Evolutionary conservation across 1,140 invertebrate species (phyloP).

Genomic region (Drosophila tropicalis): DNA sequence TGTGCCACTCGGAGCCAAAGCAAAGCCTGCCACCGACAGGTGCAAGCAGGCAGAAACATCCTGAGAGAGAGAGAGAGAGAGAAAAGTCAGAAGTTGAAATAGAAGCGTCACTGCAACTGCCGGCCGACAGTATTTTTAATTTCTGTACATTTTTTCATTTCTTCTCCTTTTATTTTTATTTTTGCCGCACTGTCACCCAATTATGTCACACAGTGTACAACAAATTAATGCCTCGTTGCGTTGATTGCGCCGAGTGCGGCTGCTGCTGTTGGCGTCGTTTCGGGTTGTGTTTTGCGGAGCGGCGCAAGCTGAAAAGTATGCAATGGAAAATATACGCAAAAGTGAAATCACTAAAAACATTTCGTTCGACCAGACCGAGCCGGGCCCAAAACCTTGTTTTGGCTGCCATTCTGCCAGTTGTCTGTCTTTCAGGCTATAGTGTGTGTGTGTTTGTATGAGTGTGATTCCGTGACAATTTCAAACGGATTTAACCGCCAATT

Average conservation of each 20-base stretch:
- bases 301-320: conserved; percentile 19
- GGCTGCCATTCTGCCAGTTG: conserved; percentile 28
- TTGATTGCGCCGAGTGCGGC: conserved; percentile 74
- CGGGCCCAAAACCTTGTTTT: conserved; percentile 23
- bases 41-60: not conserved
- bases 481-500: conserved; percentile 83
- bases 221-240: conserved; percentile 82
- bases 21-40: conserved; percentile 30
- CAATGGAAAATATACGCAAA: conserved; percentile 59
- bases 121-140: conserved; percentile 61
- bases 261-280: conserved; percentile 30
- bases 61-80: conserved; percentile 33
- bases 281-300: not conserved
- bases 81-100: conserved; percentile 32
- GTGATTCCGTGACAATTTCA: conserved; percentile 80
- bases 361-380: conserved; percentile 30
- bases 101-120: conserved; percentile 37
- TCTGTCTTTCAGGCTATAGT: conserved; percentile 32
- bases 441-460: conserved; percentile 39
- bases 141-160: conserved; percentile 22
- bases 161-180: conserved; percentile 45
- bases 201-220: conserved; percentile 81
- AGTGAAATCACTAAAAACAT: conserved; percentile 80
- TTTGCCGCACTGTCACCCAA: conserved; percentile 81
- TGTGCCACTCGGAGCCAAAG: conserved; percentile 49